Conservation (phyloP, 2,113 vertebrate genomes). For the Puma concolor region DNA sequence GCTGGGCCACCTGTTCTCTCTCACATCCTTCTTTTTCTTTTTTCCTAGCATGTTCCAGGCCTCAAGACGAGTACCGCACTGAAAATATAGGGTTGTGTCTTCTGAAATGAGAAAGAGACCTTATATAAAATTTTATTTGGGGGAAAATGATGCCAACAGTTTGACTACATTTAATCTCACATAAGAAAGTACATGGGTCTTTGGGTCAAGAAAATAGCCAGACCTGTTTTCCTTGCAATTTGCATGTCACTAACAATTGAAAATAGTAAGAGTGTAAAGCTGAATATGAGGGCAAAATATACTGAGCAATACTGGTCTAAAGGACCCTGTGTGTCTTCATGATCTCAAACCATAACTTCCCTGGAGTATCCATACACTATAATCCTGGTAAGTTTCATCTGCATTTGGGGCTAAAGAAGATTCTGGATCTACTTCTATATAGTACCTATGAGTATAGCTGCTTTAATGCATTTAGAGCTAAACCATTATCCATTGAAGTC, state of each 20-base stretch:
- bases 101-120: not conserved
- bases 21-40: not conserved
- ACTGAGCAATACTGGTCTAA: not conserved
- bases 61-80: not conserved
- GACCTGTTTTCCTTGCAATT: not conserved
- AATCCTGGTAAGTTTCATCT: not conserved
- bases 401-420: not conserved
- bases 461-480: not conserved
- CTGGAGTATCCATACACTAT: accelerated
- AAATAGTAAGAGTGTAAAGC: not conserved
- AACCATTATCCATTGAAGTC: not conserved
- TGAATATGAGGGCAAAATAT: not conserved
- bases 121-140: not conserved
- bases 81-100: not conserved
- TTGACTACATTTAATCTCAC: not conserved
- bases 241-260: not conserved
- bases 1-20: not conserved
- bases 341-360: not conserved
- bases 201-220: not conserved
- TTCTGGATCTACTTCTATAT: not conserved
- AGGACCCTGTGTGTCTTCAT: not conserved
- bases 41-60: not conserved
- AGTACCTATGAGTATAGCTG: not conserved
- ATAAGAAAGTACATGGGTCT: not conserved
- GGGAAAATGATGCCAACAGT: not conserved